These are phyloP conservation scores for Amia ocellicauda DNA, from an alignment of 2,113 vertebrate genomes.

Conservation along the genomic window DNA sequence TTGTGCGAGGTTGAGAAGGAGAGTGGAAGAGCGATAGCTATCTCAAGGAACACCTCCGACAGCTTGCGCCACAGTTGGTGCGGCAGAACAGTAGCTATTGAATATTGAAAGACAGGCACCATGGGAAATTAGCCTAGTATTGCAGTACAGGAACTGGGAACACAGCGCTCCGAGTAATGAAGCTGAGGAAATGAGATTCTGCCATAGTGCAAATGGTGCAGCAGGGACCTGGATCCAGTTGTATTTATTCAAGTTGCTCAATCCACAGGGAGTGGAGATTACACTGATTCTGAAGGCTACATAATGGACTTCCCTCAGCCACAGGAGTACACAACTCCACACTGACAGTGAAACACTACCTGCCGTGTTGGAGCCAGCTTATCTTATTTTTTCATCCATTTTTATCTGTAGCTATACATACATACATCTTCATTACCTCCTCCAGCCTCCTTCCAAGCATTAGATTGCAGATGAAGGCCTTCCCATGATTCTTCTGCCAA, in stretches of 20 bases:
- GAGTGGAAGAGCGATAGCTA: too few species aligned
- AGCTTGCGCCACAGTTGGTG: slow-evolving; percentile 39
- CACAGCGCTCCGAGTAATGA: slow-evolving; percentile 47
- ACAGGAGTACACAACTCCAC: too few species aligned
- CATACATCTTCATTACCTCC: too few species aligned
- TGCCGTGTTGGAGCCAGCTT: not conserved
- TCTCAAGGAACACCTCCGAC: slow-evolving; percentile 23
- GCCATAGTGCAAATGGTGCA: slow-evolving; percentile 26
- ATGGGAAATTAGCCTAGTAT: slow-evolving; percentile 61
- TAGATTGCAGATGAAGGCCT: too few species aligned
- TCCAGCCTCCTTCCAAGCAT: too few species aligned
- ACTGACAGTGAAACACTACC: not conserved
- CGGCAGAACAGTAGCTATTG: slow-evolving; percentile 47
- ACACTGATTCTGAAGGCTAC: slow-evolving; percentile 29
- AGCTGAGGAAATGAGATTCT: slow-evolving; percentile 39
- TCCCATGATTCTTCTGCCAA: too few species aligned
- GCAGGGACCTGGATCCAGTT: slow-evolving; percentile 21
- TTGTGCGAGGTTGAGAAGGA: too few species aligned
- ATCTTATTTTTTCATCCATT: not conserved
- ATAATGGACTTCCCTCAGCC: not conserved
- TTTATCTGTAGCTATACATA: too few species aligned
- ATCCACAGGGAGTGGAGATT: slow-evolving; percentile 26
- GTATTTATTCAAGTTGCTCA: slow-evolving; percentile 27
- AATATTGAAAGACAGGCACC: slow-evolving; percentile 59
- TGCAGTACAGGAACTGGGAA: slow-evolving; percentile 41